Conservation (phyloP, 2,888 invertebrate genomes). For the Zhengitettix transpicula region DNA sequence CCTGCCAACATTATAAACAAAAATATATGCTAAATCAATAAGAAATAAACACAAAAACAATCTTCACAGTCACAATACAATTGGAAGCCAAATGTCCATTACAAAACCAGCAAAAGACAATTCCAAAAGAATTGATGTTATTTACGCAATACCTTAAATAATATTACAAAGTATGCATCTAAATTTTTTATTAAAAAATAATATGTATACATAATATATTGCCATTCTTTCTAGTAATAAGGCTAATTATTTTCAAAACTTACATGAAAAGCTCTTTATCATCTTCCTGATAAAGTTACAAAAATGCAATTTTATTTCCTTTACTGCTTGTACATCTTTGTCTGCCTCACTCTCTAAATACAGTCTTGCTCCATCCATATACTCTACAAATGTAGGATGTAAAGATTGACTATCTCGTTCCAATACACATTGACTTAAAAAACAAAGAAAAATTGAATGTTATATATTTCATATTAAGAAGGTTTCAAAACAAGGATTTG, state of each 20-base stretch:
- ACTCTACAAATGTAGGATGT: constrained; percentile 79
- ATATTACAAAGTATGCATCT: no score
- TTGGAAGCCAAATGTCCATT: no score
- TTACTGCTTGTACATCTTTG: constrained; percentile 72
- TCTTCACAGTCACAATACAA: no score
- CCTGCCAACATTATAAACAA: no score
- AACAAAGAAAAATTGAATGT: constrained; percentile 4
- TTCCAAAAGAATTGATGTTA: no score
- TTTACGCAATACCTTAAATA: no score
- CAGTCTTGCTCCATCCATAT: constrained; percentile 82
- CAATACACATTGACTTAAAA: constrained; percentile 55
- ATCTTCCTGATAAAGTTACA: constrained; percentile 87
- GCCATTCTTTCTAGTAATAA: no score
- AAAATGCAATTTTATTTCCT: constrained; percentile 84
- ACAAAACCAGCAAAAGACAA: no score
- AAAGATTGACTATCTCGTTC: constrained; percentile 70
- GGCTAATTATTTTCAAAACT: constrained; percentile 24
- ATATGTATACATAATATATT: background rate
- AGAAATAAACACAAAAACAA: no score
- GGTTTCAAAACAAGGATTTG: background rate
- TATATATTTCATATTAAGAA: background rate
- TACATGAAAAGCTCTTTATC: constrained; percentile 82
- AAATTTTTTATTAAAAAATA: no score
- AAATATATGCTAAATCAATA: no score
- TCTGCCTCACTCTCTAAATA: constrained; percentile 89